Evolutionary conservation across 1,140 invertebrate species (phyloP).

Genomic region (Sitophilus oryzae): DNA sequence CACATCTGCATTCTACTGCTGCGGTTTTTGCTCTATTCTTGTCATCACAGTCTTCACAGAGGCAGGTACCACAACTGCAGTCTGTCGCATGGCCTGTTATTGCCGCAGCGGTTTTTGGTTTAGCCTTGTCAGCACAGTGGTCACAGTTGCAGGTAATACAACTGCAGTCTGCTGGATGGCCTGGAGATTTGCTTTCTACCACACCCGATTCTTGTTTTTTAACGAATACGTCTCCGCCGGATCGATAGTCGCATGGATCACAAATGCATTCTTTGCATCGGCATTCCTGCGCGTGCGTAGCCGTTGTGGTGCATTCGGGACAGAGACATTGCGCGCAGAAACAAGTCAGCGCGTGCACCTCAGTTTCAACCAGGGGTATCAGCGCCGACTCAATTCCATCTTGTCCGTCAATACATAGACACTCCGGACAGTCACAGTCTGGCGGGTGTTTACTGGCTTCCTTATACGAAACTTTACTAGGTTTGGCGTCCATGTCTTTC

Average conservation of each 20-base stretch:
- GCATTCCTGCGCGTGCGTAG: constrained; percentile 6
- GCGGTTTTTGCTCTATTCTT: not conserved
- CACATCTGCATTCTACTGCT: constrained; percentile 1
- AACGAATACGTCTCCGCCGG: not conserved
- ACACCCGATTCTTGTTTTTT: not conserved
- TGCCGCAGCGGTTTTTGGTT: not conserved
- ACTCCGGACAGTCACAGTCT: constrained; percentile 21
- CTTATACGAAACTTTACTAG: no score
- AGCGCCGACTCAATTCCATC: not conserved
- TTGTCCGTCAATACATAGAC: constrained; percentile 13
- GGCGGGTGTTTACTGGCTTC: constrained; percentile 18
- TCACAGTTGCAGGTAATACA: constrained; percentile 13
- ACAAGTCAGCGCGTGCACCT: constrained; percentile 5
- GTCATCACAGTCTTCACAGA: constrained; percentile 3
- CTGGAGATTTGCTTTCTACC: no score
- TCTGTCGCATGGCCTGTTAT: not conserved
- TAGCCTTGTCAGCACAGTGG: not conserved
- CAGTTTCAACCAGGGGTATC: not conserved
- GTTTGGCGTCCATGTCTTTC: no score
- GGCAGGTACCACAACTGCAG: constrained; percentile 2
- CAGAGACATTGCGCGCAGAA: constrained; percentile 14
- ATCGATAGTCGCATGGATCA: constrained; percentile 11
- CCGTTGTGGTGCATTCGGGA: constrained; percentile 4
- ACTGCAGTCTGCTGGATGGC: constrained; percentile 5
- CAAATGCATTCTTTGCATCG: constrained; percentile 19